Base-by-base conservation (phyloP, 30 jellyfish, hydroid and myxozoan species). In the Hydractinia echinata region DNA sequence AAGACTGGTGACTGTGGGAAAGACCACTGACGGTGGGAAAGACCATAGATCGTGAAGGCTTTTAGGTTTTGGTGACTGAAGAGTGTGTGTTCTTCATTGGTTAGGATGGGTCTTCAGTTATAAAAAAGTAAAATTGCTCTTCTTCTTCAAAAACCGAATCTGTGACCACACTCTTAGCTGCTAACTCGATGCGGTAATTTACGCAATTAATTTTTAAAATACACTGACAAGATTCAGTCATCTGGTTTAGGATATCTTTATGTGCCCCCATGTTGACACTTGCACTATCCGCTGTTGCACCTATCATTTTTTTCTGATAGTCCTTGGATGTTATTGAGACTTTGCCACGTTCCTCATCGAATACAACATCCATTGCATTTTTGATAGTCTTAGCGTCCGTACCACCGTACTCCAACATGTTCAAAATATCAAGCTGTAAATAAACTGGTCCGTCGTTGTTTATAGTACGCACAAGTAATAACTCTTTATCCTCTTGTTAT, bases 231-330 rank as follows among this genome's bases (percentile, higher is more conserved):
- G 66, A 72, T 15, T 61, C 66, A 56, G 66, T 53, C 79, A 84
- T 76, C 69, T 84, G 94, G 56, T 77, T 76, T 56, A 84, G 84
- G n/a, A 76, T 87, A 10, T 82, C 88, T 18, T 70, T 55, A 67
- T 85, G 78, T 64, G 78, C 89, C 77, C 89, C 89, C 51, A 85
- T 15, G 51, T 77, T 79, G 50, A 85, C 88, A 70, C 61, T 78
- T 15, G 16, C 89, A n/a, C n/a, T 85, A 70, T 66, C 89, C 16
- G 85, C 95, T 19, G 88, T 77, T 30, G 95, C 89, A 56, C 85
- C 5, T 10, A 85, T 71, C 51, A 78, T 61, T 77, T 67, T 9
- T 50, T 67, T n/a, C 77, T n/a, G 54, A 77, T 77, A 77, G 61
- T 55, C 81, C 16, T 18, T 66, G 14, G 62, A 15, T 55, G 95